A percentile compares a stretch with the other conserved stretches of the same genome.
Conservation (phyloP, 37 sponge, comb jelly and placozoan species). For the Halisarca cf. caerulea region DNA sequence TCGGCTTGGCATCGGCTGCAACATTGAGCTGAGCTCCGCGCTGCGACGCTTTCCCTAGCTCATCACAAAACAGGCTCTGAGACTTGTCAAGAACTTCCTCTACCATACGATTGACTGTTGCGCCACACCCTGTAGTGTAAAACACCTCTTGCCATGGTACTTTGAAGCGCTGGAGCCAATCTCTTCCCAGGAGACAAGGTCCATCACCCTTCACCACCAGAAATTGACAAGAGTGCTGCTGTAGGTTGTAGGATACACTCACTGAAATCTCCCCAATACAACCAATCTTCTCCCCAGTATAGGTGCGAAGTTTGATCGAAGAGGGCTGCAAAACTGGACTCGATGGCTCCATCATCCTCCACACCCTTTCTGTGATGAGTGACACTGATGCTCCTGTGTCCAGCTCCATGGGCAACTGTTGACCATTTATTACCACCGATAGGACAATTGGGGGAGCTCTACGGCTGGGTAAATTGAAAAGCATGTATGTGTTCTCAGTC, state of each 20-base stretch:
- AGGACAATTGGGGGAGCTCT: not conserved
- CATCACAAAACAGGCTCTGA: slow-evolving; percentile 22
- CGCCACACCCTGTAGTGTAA: not conserved
- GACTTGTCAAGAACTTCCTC: slow-evolving; percentile 23
- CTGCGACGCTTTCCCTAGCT: not conserved
- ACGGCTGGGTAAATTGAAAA: not conserved
- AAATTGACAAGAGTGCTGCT: not conserved
- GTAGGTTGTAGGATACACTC: not conserved
- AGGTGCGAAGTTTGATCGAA: slow-evolving; percentile 16
- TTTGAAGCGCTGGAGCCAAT: slow-evolving; percentile 23
- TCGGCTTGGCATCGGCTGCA: too few relatives aligned
- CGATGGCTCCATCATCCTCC: not conserved
- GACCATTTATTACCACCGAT: slow-evolving; percentile 10
- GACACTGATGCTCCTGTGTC: slow-evolving; percentile 31
- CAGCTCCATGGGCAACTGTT: slow-evolving; percentile 26
- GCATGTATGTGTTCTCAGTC: not conserved
- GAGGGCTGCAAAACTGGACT: not conserved
- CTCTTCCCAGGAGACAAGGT: slow-evolving; percentile 15
- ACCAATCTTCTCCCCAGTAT: slow-evolving; percentile 27
- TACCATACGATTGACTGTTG: not conserved
- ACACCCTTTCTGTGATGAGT: slow-evolving; percentile 7
- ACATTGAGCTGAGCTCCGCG: slow-evolving; percentile 19
- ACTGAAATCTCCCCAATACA: slow-evolving; percentile 17
- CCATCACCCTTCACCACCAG: slow-evolving; percentile 38
- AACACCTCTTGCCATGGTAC: slow-evolving; percentile 6